Evolutionary conservation across 2,113 vertebrate genomes (phyloP).

Genomic region (Tor tambroides): DNA sequence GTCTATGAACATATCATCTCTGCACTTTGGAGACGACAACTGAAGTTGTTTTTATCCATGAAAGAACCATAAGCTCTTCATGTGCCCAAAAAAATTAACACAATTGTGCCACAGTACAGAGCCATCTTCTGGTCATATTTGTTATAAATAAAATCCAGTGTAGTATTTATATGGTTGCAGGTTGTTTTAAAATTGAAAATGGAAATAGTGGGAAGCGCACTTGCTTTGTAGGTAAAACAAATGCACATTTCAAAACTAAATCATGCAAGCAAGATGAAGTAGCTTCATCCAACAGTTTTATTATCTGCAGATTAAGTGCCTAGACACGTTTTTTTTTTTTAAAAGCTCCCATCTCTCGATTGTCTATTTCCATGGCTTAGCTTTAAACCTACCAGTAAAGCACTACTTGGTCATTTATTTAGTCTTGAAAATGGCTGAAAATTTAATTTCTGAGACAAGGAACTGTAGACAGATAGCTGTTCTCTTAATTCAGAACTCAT

Average conservation of each 20-base stretch:
- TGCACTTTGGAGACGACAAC: constrained; percentile 25
- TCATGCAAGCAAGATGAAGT: not conserved
- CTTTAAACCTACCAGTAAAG: constrained; percentile 6
- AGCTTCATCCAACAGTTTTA: not conserved
- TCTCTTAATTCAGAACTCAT: not conserved
- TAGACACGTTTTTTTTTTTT: not conserved
- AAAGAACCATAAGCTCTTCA: not conserved
- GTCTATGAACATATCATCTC: not conserved
- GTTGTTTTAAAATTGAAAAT: not conserved
- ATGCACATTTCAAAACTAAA: not conserved
- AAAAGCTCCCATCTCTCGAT: not conserved
- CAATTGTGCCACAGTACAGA: constrained; percentile 8
- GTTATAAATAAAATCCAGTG: not conserved
- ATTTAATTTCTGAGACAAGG: not conserved
- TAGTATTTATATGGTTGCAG: not conserved
- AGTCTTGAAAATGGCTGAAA: not conserved
- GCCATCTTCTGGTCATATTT: not conserved
- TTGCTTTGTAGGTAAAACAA: constrained; percentile 31
- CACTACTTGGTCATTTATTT: not conserved
- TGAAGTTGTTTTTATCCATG: not conserved
- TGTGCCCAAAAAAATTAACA: constrained; percentile 2
- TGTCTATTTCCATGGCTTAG: not conserved
- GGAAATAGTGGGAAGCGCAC: not conserved
- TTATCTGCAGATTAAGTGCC: constrained; percentile 44
- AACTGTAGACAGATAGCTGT: constrained; percentile 19